Conservation (phyloP, 2,888 invertebrate genomes). For the Petrolisthes cinctipes region DNA sequence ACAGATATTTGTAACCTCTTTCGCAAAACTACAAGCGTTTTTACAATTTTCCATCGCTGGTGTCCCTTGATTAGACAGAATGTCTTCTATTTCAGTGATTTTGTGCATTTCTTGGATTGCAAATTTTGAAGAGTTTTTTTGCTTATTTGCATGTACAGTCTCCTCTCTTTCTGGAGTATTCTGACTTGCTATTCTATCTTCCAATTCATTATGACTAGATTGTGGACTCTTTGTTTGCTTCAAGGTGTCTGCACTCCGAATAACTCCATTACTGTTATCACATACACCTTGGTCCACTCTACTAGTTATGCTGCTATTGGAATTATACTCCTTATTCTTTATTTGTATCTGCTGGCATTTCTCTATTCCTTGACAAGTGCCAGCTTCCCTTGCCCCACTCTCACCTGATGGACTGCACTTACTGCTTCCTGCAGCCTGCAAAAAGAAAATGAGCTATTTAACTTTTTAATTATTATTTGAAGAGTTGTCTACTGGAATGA, state of each 20-base stretch:
- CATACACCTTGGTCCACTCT: too few relatives aligned
- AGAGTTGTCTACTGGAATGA: too few relatives aligned
- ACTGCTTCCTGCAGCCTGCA: slow-evolving; percentile 40
- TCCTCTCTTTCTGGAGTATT: background rate
- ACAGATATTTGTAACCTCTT: slow-evolving; percentile 3
- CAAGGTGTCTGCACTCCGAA: too few relatives aligned
- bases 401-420: slow-evolving; percentile 31
- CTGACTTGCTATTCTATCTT: background rate
- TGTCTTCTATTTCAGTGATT: background rate
- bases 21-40: background rate
- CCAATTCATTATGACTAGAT: too few relatives aligned
- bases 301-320: too few relatives aligned
- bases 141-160: background rate
- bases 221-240: too few relatives aligned
- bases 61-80: background rate
- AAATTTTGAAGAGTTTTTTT: background rate
- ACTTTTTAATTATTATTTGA: too few relatives aligned
- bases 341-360: background rate
- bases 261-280: too few relatives aligned
- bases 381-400: slow-evolving; percentile 6
- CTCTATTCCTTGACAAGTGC: background rate
- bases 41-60: background rate
- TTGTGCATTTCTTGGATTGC: background rate
- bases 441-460: background rate
- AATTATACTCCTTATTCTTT: too few relatives aligned